Percentiles rank a stretch among this genome's conserved stretches.
Conservation (phyloP, 2,797 vertebrate species). For the Cheirogaleus major region DNA sequence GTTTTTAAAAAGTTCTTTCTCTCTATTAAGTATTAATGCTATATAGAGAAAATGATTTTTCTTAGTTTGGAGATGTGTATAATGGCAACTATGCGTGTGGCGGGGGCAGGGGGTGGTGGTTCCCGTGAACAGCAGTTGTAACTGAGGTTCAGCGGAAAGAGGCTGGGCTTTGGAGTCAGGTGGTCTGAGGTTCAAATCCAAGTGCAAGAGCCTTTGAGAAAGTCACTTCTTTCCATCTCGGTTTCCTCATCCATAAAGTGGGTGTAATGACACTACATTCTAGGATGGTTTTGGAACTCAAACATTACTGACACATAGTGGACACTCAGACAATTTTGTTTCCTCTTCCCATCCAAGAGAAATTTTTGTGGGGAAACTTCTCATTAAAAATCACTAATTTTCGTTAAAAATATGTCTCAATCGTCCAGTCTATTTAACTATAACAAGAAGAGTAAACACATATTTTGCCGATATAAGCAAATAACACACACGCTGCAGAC, state of each 20-base stretch:
- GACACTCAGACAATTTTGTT: not conserved
- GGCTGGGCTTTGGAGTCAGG: not conserved
- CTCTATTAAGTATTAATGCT: not conserved
- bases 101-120: not conserved
- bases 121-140: not conserved
- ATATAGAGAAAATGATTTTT: not conserved
- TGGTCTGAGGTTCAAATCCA: not conserved
- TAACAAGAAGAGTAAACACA: not conserved
- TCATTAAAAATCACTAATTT: conserved; percentile 7
- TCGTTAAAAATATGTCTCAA: conserved; percentile 15
- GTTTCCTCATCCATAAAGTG: not conserved
- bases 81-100: not conserved
- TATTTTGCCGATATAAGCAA: not conserved
- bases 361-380: not conserved
- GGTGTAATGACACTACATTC: not conserved
- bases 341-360: not conserved
- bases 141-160: not conserved
- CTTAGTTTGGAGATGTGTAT: not conserved
- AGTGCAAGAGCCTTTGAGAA: not conserved
- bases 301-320: not conserved
- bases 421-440: not conserved
- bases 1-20: not conserved
- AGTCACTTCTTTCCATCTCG: not conserved
- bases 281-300: not conserved
- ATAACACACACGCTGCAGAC: not conserved